These are phyloP conservation scores for Gymnocephalus cernua DNA, from an alignment of 2,113 vertebrate genomes.

Conservation along the genomic window DNA sequence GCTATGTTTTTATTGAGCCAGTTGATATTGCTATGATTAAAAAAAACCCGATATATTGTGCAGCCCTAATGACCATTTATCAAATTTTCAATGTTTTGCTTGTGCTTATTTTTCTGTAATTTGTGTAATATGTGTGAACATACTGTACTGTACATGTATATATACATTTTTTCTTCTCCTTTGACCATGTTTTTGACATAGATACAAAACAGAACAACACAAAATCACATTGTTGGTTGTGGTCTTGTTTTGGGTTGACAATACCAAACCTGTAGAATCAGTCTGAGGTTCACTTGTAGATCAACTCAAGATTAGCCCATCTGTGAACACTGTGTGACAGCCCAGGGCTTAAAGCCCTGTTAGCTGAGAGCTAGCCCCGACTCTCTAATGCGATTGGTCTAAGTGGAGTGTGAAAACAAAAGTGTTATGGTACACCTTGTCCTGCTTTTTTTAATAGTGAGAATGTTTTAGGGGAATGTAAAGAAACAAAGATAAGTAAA, in stretches of 20 bases:
- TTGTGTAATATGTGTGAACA: no score
- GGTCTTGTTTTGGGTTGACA: background rate
- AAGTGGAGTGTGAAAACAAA: no score
- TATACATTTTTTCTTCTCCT: background rate
- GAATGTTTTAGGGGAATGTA: conserved; percentile 1
- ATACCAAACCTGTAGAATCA: background rate
- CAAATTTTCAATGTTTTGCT: no score
- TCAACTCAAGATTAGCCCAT: background rate
- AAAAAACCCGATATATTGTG: no score
- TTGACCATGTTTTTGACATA: background rate
- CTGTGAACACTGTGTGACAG: background rate
- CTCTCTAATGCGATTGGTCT: no score
- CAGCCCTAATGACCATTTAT: no score
- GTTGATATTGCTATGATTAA: no score
- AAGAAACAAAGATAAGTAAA: background rate
- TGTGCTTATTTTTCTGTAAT: no score
- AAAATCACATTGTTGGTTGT: background rate
- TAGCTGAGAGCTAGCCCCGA: background rate
- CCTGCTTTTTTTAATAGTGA: background rate
- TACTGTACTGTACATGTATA: no score
- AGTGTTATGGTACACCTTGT: background rate
- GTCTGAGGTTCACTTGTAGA: background rate
- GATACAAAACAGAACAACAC: background rate
- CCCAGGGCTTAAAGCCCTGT: conserved; percentile 9
- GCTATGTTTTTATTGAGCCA: no score